Base-by-base conservation (phyloP, 2,113 vertebrate species). In the Sitta europaea region DNA sequence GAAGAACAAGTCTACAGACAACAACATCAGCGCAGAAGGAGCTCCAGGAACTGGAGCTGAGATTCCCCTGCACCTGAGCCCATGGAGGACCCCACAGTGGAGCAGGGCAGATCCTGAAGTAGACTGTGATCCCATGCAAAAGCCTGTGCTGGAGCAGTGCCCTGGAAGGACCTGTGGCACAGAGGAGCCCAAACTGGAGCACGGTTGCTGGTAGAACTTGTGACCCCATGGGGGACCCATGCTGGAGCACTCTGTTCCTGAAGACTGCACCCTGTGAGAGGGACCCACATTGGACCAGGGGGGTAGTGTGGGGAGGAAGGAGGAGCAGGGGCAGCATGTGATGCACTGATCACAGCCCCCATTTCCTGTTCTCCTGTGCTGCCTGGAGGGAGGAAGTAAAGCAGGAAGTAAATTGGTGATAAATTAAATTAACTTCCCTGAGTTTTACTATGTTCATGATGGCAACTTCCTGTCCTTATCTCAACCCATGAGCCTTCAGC, bases 31-130 rank as follows among this genome's bases (percentile, higher is more conserved):
- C 27, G 53, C 16, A 86, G 20, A 14, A 51, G 7, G 25, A 66
- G 10, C 13, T 85, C 13, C n/a, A 83, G 15, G 13, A 1, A 0
- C 13, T 0, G 0, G 22, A 68, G 8, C 29, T 74, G 28, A 72
- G 27, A 24, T 7, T 81, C 14, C 11, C 17, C 40, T 50, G 10
- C 25, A 62, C 7, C 43, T 15, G 19, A 73, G 29, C 8, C 47
- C 2, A 0, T 2, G 22, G 10, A 66, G 9, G 29, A 55, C 9
- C 1, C 18, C 17, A 51, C 0, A 0, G 2, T 1, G 0, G 20
- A 73, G 57, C 29, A 75, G 47, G 38, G 20, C 27, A 28, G 20
- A 47, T 13, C n/a, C 38, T 24, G 25, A 40, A 61, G 40, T 5
- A 54, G 28, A 47, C 17, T 35, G 13, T 12, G 14, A 45, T 29